Evolutionary conservation across 1,140 invertebrate genomes (phyloP), one percentile per base, ranked within the genome.

Genomic region (Drosophila kikkawai): DNA sequence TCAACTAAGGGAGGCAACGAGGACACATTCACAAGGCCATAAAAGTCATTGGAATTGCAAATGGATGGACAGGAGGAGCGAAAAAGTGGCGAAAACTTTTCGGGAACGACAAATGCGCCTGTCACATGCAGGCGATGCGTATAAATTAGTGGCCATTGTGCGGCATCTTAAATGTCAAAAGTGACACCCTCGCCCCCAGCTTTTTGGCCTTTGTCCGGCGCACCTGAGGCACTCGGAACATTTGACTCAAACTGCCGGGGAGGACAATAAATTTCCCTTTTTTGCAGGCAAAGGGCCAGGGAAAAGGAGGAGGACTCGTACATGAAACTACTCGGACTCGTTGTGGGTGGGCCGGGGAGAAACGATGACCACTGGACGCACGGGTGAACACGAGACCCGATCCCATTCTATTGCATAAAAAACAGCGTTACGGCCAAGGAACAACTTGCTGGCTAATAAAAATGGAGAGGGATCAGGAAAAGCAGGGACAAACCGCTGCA

Each of bases 151-250:
- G 77, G 67, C 71, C 87, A 91, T 91, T 91, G 88, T 91, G 73
- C 63, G 85, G 84, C 85, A 84, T 91, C 88, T 91, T 91, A 79
- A 91, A 91, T 88, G 88, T 83, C 87, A 87, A 90, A 90, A 68
- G 85, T 90, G 85, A 85, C 79, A 90, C 85, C 81, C 85, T 63
- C 50, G 66, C 56, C 76, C 76, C 79, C 65, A 44, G 50, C 75
- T 53, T 65, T 60, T 66, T 53, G 63, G 65, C 63, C 68, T 74
- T 71, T 58, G 59, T 60, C 63, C 55, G 53, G 56, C 69, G 85
- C 85, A 90, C 85, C 85, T 90, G 85, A 87, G 79, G 47, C 81
- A 68, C 42, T 64, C 76, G 63, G 78, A 80, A 68, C 67, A 79
- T 85, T 84, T 85, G 82, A 78, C 78, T 81, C 82, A 75, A 80